Conservation (phyloP, 2,888 invertebrate genomes). For the Mesoligia furuncula region DNA sequence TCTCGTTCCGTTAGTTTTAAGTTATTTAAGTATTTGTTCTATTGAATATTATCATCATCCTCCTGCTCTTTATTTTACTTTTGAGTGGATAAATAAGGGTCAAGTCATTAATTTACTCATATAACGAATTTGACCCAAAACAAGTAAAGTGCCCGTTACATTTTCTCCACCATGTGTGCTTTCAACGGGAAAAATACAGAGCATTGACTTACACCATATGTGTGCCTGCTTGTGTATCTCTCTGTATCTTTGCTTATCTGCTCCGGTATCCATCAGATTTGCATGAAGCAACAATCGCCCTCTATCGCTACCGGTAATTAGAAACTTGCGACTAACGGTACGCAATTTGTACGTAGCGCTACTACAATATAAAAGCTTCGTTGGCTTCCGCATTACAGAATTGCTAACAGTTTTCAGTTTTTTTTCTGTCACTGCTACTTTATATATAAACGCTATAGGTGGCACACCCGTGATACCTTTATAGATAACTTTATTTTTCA, state of each 20-base stretch:
- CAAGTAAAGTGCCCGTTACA: constrained; percentile 27
- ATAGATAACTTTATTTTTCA: constrained; percentile 15
- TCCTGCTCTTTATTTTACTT: background rate
- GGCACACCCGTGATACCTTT: constrained; percentile 36
- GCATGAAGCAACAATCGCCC: constrained; percentile 86
- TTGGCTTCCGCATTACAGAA: constrained; percentile 64
- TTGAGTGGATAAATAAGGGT: background rate
- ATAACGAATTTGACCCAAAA: constrained; percentile 17
- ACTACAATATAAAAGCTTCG: constrained; percentile 71
- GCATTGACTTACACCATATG: constrained; percentile 61
- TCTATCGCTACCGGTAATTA: constrained; percentile 86
- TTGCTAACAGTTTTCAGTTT: constrained; percentile 44
- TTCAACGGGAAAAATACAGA: constrained; percentile 55
- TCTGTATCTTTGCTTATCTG: constrained; percentile 73
- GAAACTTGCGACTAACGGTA: constrained; percentile 87
- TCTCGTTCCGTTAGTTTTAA: background rate
- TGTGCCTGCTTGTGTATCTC: constrained; percentile 66
- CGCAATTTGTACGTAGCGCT: constrained; percentile 78
- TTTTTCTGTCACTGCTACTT: constrained; percentile 34
- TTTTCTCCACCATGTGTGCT: constrained; percentile 32
- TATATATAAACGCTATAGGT: background rate
- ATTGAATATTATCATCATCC: background rate
- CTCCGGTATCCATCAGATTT: constrained; percentile 82
- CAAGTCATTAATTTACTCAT: background rate
- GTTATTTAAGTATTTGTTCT: background rate